Conservation (phyloP, 2,113 vertebrate species). For the Erythrocercus mccallii region DNA sequence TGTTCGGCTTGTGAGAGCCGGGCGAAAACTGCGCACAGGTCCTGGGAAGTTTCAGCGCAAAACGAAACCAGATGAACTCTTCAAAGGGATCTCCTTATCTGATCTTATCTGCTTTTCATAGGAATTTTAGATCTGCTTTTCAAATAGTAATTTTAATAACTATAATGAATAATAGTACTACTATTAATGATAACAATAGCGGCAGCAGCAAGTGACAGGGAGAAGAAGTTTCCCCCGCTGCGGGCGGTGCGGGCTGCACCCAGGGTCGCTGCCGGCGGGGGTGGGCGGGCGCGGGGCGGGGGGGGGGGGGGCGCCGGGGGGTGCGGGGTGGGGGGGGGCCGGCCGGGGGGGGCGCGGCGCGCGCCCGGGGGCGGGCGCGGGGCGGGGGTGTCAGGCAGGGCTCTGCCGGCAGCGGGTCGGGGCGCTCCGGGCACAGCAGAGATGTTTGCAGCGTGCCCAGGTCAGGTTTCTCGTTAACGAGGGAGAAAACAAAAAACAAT, state of each 20-base stretch:
- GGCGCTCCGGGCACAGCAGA: not conserved
- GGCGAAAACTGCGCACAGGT: not conserved
- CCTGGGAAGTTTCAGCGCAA: slow-evolving; percentile 48
- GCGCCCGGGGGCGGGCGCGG: not conserved
- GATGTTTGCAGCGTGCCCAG: not conserved
- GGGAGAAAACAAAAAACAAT: not conserved
- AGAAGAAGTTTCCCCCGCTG: not conserved
- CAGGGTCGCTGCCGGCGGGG: not conserved
- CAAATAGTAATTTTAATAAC: not conserved
- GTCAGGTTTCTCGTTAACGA: not conserved
- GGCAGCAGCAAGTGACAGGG: not conserved
- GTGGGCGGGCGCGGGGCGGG: not conserved
- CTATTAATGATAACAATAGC: not conserved
- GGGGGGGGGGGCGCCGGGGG: not conserved
- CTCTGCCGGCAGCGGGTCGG: not conserved
- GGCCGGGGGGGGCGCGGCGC: not conserved
- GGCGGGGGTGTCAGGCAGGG: not conserved
- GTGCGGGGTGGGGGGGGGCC: no score
- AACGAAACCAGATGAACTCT: slow-evolving; percentile 71
- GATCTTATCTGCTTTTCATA: slow-evolving; percentile 37
- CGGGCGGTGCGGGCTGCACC: not conserved
- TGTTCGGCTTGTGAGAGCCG: not conserved
- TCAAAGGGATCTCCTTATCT: slow-evolving; percentile 51
- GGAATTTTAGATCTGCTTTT: slow-evolving; percentile 15
- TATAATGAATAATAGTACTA: not conserved